Evolutionary conservation across 2,888 invertebrate species (phyloP).

Genomic region (Creontiades dilutus): DNA sequence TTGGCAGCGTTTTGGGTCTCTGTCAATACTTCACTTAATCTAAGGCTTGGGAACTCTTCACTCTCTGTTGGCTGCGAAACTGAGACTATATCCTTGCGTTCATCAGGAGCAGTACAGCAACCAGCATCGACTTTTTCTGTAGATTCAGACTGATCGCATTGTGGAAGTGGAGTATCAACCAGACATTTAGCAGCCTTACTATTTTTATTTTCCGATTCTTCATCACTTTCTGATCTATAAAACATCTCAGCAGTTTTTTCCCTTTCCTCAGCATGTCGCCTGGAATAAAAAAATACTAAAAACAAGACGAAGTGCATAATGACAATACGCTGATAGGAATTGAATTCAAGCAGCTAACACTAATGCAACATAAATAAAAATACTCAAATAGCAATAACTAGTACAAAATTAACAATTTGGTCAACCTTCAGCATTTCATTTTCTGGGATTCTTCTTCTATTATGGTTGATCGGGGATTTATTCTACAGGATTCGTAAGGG

Average conservation of each 20-base stretch:
- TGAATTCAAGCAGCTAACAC: too few relatives aligned
- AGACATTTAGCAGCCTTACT: background rate
- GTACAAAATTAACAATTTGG: too few relatives aligned
- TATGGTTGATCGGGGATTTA: too few relatives aligned
- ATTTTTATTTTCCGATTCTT: constrained; percentile 60
- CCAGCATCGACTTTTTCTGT: background rate
- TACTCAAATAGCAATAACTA: too few relatives aligned
- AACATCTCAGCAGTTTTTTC: constrained; percentile 78
- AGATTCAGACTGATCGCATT: background rate
- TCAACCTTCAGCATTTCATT: too few relatives aligned
- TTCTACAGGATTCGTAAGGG: too few relatives aligned
- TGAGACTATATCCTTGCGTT: background rate
- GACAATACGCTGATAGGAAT: too few relatives aligned
- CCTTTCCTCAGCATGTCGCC: constrained; percentile 78
- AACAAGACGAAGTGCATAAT: too few relatives aligned
- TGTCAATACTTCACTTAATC: constrained; percentile 36
- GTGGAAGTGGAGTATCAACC: background rate
- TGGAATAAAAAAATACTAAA: constrained; percentile 57
- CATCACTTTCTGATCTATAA: constrained; percentile 77
- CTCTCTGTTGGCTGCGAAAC: background rate
- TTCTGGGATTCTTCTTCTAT: too few relatives aligned
- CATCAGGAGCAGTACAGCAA: background rate
- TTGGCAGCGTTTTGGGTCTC: background rate
- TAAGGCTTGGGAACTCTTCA: constrained; percentile 56
- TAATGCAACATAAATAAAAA: too few relatives aligned